These are phyloP conservation scores for Epicampocera succincta DNA, from an alignment of 2,888 invertebrate genomes.

Conservation along the genomic window DNA sequence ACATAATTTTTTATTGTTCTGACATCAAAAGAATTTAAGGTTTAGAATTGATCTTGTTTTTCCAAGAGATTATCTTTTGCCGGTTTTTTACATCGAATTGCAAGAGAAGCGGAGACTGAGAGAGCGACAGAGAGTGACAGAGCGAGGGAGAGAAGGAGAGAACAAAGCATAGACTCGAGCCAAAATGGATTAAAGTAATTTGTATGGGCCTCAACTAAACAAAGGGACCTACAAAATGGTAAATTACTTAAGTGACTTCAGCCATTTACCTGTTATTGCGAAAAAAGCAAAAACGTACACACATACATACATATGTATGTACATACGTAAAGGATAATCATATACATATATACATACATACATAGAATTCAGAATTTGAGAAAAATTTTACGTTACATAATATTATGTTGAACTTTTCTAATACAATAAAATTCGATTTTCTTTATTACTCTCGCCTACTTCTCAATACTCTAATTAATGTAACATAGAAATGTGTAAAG, in stretches of 20 bases:
- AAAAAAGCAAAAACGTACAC: background rate
- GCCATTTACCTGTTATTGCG: constrained; percentile 48
- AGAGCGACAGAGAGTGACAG: background rate
- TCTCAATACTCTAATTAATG: constrained; percentile 46
- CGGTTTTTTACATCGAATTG: constrained; percentile 3
- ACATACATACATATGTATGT: background rate
- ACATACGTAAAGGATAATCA: background rate
- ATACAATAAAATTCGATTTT: background rate
- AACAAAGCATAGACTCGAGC: constrained; percentile 74
- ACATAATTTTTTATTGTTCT: constrained; percentile 54
- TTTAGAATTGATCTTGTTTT: constrained; percentile 76
- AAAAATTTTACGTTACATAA: constrained; percentile 49
- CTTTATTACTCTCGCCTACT: constrained; percentile 1
- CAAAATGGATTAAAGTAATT: constrained; percentile 76
- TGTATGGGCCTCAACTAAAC: constrained; percentile 57
- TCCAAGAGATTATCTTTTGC: constrained; percentile 73
- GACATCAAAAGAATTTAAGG: constrained; percentile 49
- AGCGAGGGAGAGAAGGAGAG: background rate
- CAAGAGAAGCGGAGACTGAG: background rate
- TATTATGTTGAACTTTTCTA: constrained; percentile 4
- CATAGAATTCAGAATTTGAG: background rate
- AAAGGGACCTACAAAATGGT: constrained; percentile 17
- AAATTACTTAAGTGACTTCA: constrained; percentile 13
- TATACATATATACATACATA: background rate
- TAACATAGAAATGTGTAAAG: background rate